Evolutionary conservation across 2,888 invertebrate species (phyloP).

Genomic region (Elysia crispata): DNA sequence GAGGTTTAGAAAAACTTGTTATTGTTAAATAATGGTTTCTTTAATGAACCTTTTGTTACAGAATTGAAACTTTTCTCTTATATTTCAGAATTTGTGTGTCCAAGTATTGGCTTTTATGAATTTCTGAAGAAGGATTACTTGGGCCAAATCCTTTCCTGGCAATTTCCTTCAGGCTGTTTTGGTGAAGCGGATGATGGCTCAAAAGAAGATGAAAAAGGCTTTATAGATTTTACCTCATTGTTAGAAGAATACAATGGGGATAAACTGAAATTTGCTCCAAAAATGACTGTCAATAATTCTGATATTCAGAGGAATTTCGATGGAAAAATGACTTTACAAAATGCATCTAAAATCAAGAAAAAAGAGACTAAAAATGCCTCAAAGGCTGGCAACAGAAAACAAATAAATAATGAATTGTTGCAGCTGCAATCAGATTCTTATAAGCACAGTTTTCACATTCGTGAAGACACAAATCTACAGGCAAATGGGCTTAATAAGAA

Average conservation of each 20-base stretch:
- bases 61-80: too few species aligned
- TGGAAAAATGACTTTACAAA: not conserved
- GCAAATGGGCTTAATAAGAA: too few species aligned
- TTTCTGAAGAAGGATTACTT: constrained; percentile 73
- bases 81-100: constrained; percentile 75
- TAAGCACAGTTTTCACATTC: too few species aligned
- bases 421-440: too few species aligned
- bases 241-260: not conserved
- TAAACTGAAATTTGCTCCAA: not conserved
- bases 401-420: too few species aligned
- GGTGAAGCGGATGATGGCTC: constrained; percentile 54
- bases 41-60: too few species aligned
- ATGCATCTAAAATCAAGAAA: too few species aligned
- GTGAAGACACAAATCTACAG: too few species aligned
- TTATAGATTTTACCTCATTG: not conserved
- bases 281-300: not conserved
- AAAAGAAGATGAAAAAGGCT: not conserved
- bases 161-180: constrained; percentile 71
- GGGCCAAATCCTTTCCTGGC: constrained; percentile 71
- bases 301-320: not conserved
- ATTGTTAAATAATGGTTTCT: too few species aligned
- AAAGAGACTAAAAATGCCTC: too few species aligned
- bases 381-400: too few species aligned
- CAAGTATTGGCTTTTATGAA: constrained; percentile 73
- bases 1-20: too few species aligned